Percentiles rank a stretch among this genome's conserved stretches.
phyloP scores from a whole-genome alignment of 2,797 vertebrate genomes.

The Darevskia nairensis region DNA sequence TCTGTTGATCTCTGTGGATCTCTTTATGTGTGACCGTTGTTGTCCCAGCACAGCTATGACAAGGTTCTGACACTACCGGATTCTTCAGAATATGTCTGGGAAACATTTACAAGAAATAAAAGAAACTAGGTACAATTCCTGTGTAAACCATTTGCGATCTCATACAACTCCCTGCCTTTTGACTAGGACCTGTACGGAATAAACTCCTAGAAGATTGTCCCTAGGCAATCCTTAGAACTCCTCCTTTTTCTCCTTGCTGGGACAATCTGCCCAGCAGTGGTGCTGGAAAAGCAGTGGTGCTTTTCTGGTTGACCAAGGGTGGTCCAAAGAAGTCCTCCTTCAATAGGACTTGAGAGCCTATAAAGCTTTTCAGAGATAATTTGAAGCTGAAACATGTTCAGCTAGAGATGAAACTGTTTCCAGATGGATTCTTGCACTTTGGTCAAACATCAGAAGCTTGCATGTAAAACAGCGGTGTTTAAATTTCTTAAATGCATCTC shows the following conservation, averaged over 20 bases:
- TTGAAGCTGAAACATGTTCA: background rate
- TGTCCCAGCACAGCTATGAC: background rate
- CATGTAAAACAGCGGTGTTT: background rate
- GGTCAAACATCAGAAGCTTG: background rate
- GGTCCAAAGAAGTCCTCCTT: background rate
- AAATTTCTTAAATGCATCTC: background rate
- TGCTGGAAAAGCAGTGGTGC: fast-evolving
- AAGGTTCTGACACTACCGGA: background rate
- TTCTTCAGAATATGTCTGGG: background rate
- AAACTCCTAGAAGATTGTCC: background rate
- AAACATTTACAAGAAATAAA: background rate
- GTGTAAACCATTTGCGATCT: background rate
- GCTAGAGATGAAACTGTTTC: too few species aligned
- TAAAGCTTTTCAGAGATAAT: background rate
- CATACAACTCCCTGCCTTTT: background rate
- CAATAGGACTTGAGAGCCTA: slow-evolving; percentile 25
- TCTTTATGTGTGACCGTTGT: too few species aligned
- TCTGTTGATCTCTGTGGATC: background rate
- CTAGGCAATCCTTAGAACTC: background rate
- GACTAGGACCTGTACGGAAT: background rate
- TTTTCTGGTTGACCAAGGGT: background rate
- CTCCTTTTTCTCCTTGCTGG: background rate
- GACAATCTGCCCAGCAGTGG: background rate
- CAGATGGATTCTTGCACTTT: background rate
- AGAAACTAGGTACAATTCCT: background rate